Base-by-base conservation (phyloP, 2,888 invertebrate species). In the Theodoxus fluviatilis region DNA sequence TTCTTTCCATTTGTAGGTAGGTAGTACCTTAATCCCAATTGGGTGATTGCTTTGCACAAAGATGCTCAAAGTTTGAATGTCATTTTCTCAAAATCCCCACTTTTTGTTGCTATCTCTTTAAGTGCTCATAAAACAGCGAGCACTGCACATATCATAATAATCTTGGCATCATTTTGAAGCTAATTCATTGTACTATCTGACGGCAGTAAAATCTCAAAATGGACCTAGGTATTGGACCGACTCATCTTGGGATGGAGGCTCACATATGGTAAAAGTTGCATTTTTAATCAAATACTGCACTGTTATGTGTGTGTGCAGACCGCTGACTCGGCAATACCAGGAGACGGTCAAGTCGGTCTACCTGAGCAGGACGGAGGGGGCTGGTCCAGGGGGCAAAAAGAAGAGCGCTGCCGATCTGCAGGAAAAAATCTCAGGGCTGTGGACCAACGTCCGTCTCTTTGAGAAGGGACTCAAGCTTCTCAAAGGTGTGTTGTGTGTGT, bases 361-460 rank as follows among this genome's bases (percentile, higher is more conserved):
- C 71, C 92, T 93, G 76, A n/a, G n/a, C n/a, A n/a, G n/a, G n/a
- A n/a, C n/a, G n/a, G 92, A 92, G 72, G 90, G 92, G 25, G 89
- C 93, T n/a, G 83, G 81, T 4, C 91, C 93, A 78, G 91, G 91
- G 83, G 84, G 82, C 28, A 82, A 85, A 49, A 91, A 94, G 76
- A 93, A 94, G 85, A 93, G 92, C 0, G 94, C 94, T 85, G 91
- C 92, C 3, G 92, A 93, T 70, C 89, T 94, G 47, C 94, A 94
- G 87, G 94, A 95, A 79, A 94, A 93, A 84, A 89, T 96, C 2
- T 94, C 94, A 83, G 90, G 92, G 67, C 88, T 94, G 2, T 84
- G 88, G 81, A 83, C 82, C 37, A 88, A 87, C 75, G 83, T 86
- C 33, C 81, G 81, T 67, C 79, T 89, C 67, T 88, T 87, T 83